phyloP scores from a whole-genome alignment of 2,113 vertebrate species.

The Hippoglossus stenolepis region DNA sequence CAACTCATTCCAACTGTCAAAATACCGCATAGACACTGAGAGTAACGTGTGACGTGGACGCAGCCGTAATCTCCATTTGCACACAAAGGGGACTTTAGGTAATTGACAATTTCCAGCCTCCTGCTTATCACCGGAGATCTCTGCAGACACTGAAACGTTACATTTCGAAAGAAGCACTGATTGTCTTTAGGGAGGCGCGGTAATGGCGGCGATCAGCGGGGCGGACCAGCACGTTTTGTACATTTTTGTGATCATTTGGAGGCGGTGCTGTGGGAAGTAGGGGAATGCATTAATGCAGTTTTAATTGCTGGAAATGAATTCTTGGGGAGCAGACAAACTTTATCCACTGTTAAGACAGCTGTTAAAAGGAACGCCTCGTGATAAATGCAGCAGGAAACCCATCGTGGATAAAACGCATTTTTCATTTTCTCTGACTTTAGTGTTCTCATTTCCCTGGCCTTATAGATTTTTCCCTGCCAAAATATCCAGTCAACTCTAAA shows the following conservation, averaged over 20 bases:
- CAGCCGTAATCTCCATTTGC: constrained; percentile 4
- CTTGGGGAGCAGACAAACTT: not conserved
- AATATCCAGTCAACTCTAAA: constrained; percentile 50
- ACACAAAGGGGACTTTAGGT: constrained; percentile 6
- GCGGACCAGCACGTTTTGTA: not conserved
- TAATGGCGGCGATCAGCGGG: not conserved
- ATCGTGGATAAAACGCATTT: not conserved
- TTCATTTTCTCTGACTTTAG: not conserved
- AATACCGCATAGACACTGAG: constrained; percentile 21
- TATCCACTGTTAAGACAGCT: constrained; percentile 13
- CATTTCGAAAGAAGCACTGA: not conserved
- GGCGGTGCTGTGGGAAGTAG: not conserved
- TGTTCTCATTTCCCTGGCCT: constrained; percentile 5
- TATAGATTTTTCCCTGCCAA: not conserved
- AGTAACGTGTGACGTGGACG: constrained; percentile 36
- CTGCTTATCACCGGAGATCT: constrained; percentile 1
- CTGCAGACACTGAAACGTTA: not conserved
- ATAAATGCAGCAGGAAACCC: constrained; percentile 11
- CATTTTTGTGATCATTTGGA: constrained; percentile 17
- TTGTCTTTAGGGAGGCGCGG: not conserved
- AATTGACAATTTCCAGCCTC: constrained; percentile 7
- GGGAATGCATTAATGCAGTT: constrained; percentile 18
- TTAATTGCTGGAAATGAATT: constrained; percentile 29
- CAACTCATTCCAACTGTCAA: constrained; percentile 33
- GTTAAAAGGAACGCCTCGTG: constrained; percentile 2